A percentile compares a stretch with the other conserved stretches of the same genome.
Evolutionary conservation across 2,888 invertebrate genomes (phyloP).

Genomic region (Villa cingulata): DNA sequence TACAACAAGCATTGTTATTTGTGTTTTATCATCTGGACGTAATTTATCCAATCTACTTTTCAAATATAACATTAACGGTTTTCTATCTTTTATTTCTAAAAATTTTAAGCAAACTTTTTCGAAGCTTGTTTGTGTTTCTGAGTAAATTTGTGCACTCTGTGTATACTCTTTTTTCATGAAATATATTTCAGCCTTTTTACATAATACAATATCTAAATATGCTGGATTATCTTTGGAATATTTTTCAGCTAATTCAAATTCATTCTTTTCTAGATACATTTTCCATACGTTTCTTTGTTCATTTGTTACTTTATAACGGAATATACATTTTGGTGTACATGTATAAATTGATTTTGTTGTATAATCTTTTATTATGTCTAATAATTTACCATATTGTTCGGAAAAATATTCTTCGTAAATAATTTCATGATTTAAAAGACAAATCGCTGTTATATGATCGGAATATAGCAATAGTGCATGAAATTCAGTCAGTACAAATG

Average conservation of each 20-base stretch:
- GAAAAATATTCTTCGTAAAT: conserved; percentile 76
- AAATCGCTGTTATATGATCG: conserved; percentile 72
- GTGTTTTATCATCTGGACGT: conserved; percentile 60
- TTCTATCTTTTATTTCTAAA: conserved; percentile 62
- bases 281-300: conserved; percentile 83
- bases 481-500: conserved; percentile 78
- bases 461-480: conserved; percentile 74
- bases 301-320: conserved; percentile 67
- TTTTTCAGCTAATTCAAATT: conserved; percentile 76
- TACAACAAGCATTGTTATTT: conserved; percentile 82
- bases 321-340: conserved; percentile 70
- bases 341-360: conserved; percentile 71
- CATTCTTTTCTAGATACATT: conserved; percentile 71
- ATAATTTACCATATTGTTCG: conserved; percentile 58
- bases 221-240: conserved; percentile 71
- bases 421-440: conserved; percentile 68
- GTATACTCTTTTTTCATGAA: conserved; percentile 67
- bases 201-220: conserved; percentile 68
- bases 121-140: conserved; percentile 82
- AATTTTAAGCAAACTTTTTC: conserved; percentile 91
- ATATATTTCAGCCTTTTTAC: conserved; percentile 75
- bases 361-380: conserved; percentile 69
- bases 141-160: conserved; percentile 75
- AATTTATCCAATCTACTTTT: conserved; percentile 64
- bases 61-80: conserved; percentile 80